Conservation (phyloP, 2,113 vertebrate species). For the Acinonyx jubatus region DNA sequence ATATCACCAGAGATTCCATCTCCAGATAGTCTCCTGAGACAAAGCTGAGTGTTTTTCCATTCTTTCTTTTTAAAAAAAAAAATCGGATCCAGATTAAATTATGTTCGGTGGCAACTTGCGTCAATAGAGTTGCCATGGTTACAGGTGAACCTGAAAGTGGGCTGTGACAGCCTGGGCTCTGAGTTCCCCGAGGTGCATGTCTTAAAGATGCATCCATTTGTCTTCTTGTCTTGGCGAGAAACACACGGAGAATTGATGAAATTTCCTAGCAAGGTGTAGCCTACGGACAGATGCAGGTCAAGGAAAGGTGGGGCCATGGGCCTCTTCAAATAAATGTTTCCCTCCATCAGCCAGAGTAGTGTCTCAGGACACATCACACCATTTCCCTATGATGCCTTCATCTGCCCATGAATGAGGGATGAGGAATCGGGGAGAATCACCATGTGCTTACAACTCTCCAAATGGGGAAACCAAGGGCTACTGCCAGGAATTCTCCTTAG, state of each 20-base stretch:
- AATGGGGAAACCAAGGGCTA: neutral
- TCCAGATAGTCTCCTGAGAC: constrained; percentile 24
- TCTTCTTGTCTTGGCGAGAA: neutral
- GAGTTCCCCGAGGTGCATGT: neutral
- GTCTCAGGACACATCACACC: neutral
- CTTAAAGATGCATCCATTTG: constrained; percentile 52
- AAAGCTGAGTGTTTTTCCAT: neutral
- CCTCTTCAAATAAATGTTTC: neutral
- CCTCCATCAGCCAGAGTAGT: neutral
- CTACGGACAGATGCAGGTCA: neutral
- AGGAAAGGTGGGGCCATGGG: neutral
- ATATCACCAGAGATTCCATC: constrained; percentile 62
- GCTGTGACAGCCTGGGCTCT: constrained; percentile 17
- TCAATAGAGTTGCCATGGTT: constrained; percentile 83
- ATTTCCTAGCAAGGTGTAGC: neutral
- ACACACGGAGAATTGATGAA: neutral
- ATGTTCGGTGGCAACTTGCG: constrained; percentile 69
- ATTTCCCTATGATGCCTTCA: neutral
- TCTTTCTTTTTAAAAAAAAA: neutral
- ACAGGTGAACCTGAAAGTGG: constrained; percentile 76
- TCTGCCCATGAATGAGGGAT: accelerated
- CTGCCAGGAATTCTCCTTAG: neutral
- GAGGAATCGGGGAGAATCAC: neutral
- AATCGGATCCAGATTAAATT: constrained; percentile 68
- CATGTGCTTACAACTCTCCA: neutral